Evolutionary conservation across 2,888 invertebrate genomes (phyloP).

Genomic region (Lasius fuliginosus): DNA sequence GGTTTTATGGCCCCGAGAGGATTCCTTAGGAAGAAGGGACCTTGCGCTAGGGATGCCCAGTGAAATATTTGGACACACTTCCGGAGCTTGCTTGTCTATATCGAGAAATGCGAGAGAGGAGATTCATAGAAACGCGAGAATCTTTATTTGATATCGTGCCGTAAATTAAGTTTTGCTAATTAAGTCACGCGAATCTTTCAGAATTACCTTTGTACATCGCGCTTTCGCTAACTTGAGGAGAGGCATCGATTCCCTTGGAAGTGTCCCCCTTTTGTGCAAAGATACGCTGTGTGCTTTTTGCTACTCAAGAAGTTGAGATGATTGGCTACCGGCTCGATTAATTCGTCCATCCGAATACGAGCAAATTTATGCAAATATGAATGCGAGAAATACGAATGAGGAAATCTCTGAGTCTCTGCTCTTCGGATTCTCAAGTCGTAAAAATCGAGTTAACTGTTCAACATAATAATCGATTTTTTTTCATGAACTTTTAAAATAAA

Average conservation of each 20-base stretch:
- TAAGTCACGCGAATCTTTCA: neutral
- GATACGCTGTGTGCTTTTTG: conserved; percentile 23
- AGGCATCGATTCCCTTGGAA: conserved; percentile 12
- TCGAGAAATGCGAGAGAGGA: neutral
- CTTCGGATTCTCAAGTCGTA: neutral
- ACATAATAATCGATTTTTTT: neutral
- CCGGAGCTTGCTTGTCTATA: neutral
- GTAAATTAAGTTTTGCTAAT: neutral
- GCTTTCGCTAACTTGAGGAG: neutral
- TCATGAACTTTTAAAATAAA: neutral
- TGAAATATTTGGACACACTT: conserved; percentile 19
- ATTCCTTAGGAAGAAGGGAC: conserved; percentile 1
- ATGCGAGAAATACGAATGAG: neutral
- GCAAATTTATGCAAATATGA: conserved; percentile 36
- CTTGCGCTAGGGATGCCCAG: neutral
- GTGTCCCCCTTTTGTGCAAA: conserved; percentile 2
- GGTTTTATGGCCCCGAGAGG: conserved; percentile 7
- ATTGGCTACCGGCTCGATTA: conserved; percentile 25
- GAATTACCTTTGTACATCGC: neutral
- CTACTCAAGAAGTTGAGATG: conserved; percentile 6
- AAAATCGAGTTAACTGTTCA: neutral
- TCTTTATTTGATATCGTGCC: neutral
- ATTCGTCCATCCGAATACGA: conserved; percentile 1
- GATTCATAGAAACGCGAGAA: neutral
- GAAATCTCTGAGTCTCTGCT: neutral